phyloP scores from a whole-genome alignment of 2,113 vertebrate genomes.

The Plotosus lineatus region DNA sequence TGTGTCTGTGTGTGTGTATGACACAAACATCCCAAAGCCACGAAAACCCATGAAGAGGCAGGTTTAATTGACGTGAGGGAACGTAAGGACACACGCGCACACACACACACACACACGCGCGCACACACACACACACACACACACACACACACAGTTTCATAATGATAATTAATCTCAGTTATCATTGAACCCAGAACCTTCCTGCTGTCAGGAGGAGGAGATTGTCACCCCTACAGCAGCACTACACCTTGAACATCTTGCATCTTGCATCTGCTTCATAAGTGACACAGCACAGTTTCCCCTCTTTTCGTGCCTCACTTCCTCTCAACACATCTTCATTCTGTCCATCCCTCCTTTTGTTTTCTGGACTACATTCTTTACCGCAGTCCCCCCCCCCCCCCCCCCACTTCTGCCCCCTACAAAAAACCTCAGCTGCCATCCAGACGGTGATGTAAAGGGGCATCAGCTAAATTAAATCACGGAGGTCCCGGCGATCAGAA shows the following conservation, averaged over 20 bases:
- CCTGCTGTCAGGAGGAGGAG: too few species aligned
- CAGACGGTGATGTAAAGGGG: constrained; percentile 45
- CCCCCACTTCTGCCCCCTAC: neutral
- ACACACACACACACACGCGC: neutral
- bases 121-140: too few species aligned
- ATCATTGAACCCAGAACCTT: too few species aligned
- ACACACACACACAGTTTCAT: neutral
- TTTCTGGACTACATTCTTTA: neutral
- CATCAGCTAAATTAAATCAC: constrained; percentile 62
- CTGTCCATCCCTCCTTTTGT: constrained; percentile 6
- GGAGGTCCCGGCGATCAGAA: constrained; percentile 54
- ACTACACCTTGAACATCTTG: too few species aligned
- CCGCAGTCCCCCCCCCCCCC: neutral
- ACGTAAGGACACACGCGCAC: too few species aligned
- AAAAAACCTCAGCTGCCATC: constrained; percentile 9
- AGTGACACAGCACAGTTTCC: neutral
- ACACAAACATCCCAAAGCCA: neutral
- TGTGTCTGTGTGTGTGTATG: neutral
- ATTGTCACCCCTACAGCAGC: too few species aligned
- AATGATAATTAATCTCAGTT: neutral
- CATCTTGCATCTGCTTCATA: too few species aligned
- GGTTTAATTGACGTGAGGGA: too few species aligned
- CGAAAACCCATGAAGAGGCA: too few species aligned
- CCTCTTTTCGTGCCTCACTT: neutral
- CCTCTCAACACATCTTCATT: neutral